These are phyloP conservation scores for Arremon brunneinucha DNA, from an alignment of 2,797 vertebrate species.

Conservation along the genomic window DNA sequence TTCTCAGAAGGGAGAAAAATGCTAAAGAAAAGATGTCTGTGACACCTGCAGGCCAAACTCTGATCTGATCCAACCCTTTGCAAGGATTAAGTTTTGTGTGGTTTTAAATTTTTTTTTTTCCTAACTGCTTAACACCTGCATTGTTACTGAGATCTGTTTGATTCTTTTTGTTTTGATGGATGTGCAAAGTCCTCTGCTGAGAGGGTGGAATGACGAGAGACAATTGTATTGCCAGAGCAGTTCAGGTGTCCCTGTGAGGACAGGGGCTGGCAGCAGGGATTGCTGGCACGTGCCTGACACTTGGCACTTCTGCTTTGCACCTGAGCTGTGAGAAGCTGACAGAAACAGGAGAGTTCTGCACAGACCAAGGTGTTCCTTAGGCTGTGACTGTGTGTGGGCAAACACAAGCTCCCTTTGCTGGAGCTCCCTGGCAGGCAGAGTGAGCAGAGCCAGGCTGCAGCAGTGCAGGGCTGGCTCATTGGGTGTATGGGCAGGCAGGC, in stretches of 20 bases:
- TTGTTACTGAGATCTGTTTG: not conserved
- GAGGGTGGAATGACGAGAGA: not conserved
- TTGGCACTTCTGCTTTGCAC: not conserved
- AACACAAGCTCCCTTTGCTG: not conserved
- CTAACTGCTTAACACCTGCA: not conserved
- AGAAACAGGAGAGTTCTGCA: not conserved
- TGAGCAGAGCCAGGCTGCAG: rapidly evolving
- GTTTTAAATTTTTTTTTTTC: not conserved
- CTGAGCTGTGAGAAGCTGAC: not conserved
- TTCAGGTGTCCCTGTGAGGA: not conserved
- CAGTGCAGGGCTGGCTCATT: not conserved
- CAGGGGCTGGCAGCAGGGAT: not conserved
- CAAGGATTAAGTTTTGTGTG: not conserved
- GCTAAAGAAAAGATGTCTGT: too few species aligned
- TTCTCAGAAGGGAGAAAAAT: too few species aligned
- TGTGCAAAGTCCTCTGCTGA: not conserved
- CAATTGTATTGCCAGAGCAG: not conserved
- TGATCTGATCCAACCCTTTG: not conserved
- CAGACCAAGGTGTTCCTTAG: not conserved
- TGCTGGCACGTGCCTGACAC: rapidly evolving
- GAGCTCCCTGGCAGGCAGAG: not conserved
- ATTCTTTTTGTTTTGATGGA: not conserved
- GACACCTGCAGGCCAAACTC: not conserved
- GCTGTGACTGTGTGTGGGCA: not conserved
- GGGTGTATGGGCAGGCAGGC: not conserved